A percentile compares a stretch with the other conserved stretches of the same genome.
phyloP scores from a whole-genome alignment of 2,888 invertebrate genomes.

The Corbicula japonica region DNA sequence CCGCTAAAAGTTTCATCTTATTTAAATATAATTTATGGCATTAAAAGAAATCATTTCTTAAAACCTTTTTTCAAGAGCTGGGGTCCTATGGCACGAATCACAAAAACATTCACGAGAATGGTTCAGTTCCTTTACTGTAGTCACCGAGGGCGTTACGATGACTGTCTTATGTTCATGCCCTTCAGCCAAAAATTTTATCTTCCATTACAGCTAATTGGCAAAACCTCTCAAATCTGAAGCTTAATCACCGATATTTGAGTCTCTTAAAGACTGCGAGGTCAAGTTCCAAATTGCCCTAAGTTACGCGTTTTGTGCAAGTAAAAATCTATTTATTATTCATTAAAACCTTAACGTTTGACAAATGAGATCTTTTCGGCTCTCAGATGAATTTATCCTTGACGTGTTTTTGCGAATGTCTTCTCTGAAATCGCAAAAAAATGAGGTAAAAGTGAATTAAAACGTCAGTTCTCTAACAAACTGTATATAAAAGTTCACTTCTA shows the following conservation, averaged over 20 bases:
- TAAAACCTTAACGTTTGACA: slow-evolving; percentile 23
- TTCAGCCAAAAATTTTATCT: slow-evolving; percentile 53
- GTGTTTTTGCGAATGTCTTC: too few relatives aligned
- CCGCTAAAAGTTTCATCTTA: slow-evolving; percentile 19
- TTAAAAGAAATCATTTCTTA: slow-evolving; percentile 46
- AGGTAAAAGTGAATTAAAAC: too few relatives aligned
- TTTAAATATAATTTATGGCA: slow-evolving; percentile 38
- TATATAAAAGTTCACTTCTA: too few relatives aligned
- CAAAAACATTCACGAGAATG: slow-evolving; percentile 20
- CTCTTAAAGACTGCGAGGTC: slow-evolving; percentile 22
- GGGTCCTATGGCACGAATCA: slow-evolving; percentile 39
- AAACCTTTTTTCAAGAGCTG: slow-evolving; percentile 28
- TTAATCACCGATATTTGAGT: slow-evolving; percentile 37
- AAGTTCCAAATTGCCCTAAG: slow-evolving; percentile 38
- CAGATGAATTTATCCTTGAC: not conserved
- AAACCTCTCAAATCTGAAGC: slow-evolving; percentile 43
- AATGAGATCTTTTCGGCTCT: slow-evolving; percentile 15
- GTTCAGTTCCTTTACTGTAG: slow-evolving; percentile 10
- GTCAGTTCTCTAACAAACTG: too few relatives aligned
- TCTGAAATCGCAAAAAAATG: too few relatives aligned
- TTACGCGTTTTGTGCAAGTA: slow-evolving; percentile 36
- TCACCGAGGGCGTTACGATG: slow-evolving; percentile 29
- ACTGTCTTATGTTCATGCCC: slow-evolving; percentile 41
- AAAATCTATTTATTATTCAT: slow-evolving; percentile 35
- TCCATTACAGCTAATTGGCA: slow-evolving; percentile 62